Evolutionary conservation across 2,888 invertebrate genomes (phyloP).

Genomic region (Drosophila nigritarsus): DNA sequence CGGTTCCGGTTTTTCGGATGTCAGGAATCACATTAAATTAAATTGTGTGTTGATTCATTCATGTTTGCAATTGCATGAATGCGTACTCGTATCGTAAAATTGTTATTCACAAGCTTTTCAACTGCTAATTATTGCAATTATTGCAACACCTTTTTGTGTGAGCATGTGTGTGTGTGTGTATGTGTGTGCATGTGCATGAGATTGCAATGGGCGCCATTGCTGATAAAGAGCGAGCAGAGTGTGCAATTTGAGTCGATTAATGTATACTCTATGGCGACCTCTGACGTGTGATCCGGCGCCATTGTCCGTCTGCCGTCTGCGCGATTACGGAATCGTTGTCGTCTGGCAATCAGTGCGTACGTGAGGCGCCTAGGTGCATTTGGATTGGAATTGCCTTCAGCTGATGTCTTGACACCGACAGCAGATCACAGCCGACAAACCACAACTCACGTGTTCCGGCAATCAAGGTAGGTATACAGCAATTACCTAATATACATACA

Average conservation of each 20-base stretch:
- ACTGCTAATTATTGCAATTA: slow-evolving; percentile 3
- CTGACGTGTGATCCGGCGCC: slow-evolving; percentile 19
- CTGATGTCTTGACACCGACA: slow-evolving; percentile 7
- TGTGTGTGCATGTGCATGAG: neutral
- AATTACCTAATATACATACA: neutral
- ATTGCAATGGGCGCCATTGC: neutral
- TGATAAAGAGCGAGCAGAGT: slow-evolving; percentile 11
- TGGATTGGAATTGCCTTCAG: slow-evolving; percentile 28
- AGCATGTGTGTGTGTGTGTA: no score
- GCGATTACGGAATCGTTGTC: slow-evolving; percentile 12
- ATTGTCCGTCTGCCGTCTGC: neutral
- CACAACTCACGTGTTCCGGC: slow-evolving; percentile 30
- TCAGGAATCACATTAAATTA: neutral
- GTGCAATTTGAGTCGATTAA: slow-evolving; percentile 20
- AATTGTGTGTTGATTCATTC: slow-evolving; percentile 8
- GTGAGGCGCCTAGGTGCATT: slow-evolving; percentile 51
- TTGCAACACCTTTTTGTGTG: neutral
- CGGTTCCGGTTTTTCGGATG: neutral
- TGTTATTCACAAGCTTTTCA: slow-evolving; percentile 15
- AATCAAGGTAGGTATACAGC: slow-evolving; percentile 24
- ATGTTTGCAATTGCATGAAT: slow-evolving; percentile 17
- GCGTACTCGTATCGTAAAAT: neutral
- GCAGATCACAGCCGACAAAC: slow-evolving; percentile 20
- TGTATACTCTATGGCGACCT: slow-evolving; percentile 10
- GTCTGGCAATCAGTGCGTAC: slow-evolving; percentile 42